Conservation (phyloP, 2,113 vertebrate genomes). For the Lathamus discolor region DNA sequence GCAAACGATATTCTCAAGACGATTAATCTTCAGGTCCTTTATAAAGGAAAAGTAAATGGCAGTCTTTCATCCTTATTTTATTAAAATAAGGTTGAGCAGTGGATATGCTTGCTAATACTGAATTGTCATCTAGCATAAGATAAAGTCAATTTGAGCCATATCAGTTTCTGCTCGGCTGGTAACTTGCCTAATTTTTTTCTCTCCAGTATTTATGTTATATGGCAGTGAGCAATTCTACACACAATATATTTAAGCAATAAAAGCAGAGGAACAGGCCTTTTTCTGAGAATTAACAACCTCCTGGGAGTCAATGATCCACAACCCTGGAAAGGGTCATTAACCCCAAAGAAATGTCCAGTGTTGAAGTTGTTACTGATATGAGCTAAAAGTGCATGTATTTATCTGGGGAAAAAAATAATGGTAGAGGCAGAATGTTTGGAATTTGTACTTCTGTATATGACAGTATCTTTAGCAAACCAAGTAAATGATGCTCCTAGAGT, state of each 20-base stretch:
- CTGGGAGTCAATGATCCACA: neutral
- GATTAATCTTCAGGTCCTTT: neutral
- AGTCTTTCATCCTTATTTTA: neutral
- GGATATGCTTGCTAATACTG: neutral
- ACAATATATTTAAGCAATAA: slow-evolving; percentile 20
- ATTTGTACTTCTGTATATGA: neutral
- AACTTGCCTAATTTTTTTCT: neutral
- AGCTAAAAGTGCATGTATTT: neutral
- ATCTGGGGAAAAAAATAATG: neutral
- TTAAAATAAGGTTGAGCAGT: neutral
- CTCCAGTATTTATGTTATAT: neutral
- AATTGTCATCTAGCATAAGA: neutral
- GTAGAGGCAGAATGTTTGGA: neutral
- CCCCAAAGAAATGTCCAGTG: neutral
- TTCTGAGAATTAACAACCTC: neutral
- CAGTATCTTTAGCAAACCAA: neutral
- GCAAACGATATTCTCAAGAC: neutral
- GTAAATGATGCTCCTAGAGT: neutral
- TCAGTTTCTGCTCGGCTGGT: neutral
- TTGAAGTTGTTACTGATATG: neutral
- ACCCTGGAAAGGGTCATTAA: neutral
- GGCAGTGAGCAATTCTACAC: neutral
- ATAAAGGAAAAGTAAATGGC: neutral
- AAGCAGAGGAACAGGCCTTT: neutral
- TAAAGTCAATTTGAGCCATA: neutral